Base-by-base conservation (phyloP, 2,888 invertebrate genomes). In the Stenolophus ochropezus region DNA sequence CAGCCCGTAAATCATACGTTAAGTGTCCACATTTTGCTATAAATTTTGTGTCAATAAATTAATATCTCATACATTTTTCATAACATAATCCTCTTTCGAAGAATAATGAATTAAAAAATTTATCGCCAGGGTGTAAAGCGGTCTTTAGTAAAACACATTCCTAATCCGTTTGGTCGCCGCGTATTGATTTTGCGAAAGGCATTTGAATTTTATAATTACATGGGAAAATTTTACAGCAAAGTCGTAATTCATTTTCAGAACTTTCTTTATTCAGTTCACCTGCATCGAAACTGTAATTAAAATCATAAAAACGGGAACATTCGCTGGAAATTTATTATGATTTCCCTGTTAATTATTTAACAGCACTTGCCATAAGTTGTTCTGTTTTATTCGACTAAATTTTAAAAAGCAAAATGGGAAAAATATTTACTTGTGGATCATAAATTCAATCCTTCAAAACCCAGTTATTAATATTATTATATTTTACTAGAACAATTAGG, bases 131-230 rank as follows among this genome's bases (percentile, higher is more conserved):
- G 61, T n/a, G 61, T 61, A 14, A 61, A 61, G 14, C 23, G 14
- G 25, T 25, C 61, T 61, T 61, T 61, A 61, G 25, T 25, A 25
- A 21, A 61, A 61, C 25, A 61, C 61, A 25, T 61, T 61, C 61
- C 61, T 61, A 61, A 61, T 61, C 61, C 25, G n/a, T 23, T 21
- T 25, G 61, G 61, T 61, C 61, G 61, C 25, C 61, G 61, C 25
- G 61, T 25, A 61, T 61, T 61, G 61, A 61, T 61, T 61, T 61
- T 61, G 14, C 14, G 61, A 61, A 61, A 61, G 61, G 61, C 23
- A 61, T 61, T 61, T 61, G 25, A 61, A 61, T 61, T 61, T 61
- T 61, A 61, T 61, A 61, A 61, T 61, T 61, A 25, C 61, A 23
- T 5, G 25, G 25, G 23, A 61, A 61, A 61, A 61, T 61, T 61